These are phyloP conservation scores for Apodemus speciosus DNA, from an alignment of 2,113 vertebrate species.

Conservation along the genomic window DNA sequence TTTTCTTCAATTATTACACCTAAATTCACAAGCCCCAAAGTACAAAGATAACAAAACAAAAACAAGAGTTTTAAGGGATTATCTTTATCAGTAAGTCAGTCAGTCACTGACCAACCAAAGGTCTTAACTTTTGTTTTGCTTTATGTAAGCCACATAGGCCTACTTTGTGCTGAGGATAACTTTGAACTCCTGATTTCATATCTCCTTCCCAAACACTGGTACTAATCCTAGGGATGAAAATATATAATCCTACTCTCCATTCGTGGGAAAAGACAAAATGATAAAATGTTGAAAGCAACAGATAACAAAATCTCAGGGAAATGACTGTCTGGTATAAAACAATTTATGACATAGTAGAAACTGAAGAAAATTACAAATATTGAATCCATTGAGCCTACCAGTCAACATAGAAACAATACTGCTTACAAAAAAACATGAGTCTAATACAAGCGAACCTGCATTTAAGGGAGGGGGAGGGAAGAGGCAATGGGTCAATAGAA, in stretches of 20 bases:
- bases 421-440: constrained; percentile 39
- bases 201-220: neutral
- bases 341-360: neutral
- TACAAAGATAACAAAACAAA: constrained; percentile 39
- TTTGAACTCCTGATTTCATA: neutral
- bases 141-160: neutral
- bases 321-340: neutral
- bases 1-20: constrained; percentile 37
- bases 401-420: constrained; percentile 9
- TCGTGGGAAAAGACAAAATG: constrained; percentile 8
- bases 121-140: neutral
- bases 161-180: neutral
- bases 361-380: constrained; percentile 50
- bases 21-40: constrained; percentile 56
- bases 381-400: neutral
- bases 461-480: neutral
- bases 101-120: constrained; percentile 38
- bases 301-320: neutral
- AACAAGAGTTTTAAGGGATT: constrained; percentile 2
- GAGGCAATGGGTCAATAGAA: neutral
- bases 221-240: neutral
- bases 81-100: constrained; percentile 38
- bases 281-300: constrained; percentile 32
- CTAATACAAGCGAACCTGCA: neutral
- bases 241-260: neutral